A percentile compares a stretch with the other conserved stretches of the same genome.
Conservation (phyloP, 92 coral and sea anemone species). For the Zoanthus solanderi region DNA sequence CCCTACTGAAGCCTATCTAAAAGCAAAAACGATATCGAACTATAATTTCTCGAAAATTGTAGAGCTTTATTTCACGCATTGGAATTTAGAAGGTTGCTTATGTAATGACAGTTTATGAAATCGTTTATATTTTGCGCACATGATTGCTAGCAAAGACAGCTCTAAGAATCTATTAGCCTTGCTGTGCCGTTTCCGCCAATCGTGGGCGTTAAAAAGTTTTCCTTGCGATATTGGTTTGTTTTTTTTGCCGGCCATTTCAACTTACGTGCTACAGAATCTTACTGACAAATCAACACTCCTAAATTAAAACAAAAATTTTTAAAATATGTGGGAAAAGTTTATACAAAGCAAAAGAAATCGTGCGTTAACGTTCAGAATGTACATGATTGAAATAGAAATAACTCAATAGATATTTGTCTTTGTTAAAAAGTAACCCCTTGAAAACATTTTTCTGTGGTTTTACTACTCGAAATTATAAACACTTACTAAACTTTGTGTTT, state of each 20-base stretch:
- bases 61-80: not conserved
- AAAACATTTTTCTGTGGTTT: not conserved
- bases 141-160: conserved; percentile 11
- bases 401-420: not conserved
- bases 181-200: conserved; percentile 39
- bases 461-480: conserved; percentile 22
- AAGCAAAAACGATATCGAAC: not conserved
- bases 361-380: not conserved
- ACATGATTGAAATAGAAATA: not conserved
- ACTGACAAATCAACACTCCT: not conserved
- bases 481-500: conserved; percentile 7
- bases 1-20: not conserved
- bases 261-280: conserved; percentile 19
- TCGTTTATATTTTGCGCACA: conserved; percentile 22
- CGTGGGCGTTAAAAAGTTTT: conserved; percentile 36
- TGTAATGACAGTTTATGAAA: conserved; percentile 11
- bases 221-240: conserved; percentile 37
- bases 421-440: conserved; percentile 3
- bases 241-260: conserved; percentile 14
- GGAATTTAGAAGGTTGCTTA: conserved; percentile 20
- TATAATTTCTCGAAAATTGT: not conserved
- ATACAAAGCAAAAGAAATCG: not conserved
- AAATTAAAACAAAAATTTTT: not conserved
- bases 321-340: not conserved
- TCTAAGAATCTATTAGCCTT: conserved; percentile 39